phyloP scores from a whole-genome alignment of 2,797 vertebrate genomes.

The Phoebastria nigripes region DNA sequence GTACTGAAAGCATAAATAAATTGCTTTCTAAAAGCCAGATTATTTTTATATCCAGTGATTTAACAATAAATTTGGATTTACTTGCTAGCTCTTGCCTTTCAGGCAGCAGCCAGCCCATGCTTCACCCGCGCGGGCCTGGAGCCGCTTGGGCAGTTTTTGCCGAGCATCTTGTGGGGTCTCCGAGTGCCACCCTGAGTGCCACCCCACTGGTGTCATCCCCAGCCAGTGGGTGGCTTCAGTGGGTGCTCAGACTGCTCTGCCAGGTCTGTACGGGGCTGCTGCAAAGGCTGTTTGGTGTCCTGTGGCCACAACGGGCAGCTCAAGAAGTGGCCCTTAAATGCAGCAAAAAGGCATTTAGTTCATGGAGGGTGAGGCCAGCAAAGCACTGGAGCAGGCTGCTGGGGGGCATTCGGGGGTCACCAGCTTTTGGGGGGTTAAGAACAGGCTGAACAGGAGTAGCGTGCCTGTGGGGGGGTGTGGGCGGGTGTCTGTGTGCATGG shows the following conservation, averaged over 20 bases:
- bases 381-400: background rate
- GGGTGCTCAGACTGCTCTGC: background rate
- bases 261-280: accelerated
- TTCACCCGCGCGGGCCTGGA: background rate
- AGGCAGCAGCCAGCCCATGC: background rate
- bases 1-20: conserved; percentile 49
- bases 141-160: background rate
- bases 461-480: too few relatives aligned
- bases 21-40: conserved; percentile 38
- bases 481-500: too few relatives aligned
- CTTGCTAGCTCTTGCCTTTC: background rate
- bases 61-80: conserved; percentile 23
- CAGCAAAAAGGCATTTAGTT: background rate
- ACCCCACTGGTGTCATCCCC: background rate
- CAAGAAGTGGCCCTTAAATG: background rate
- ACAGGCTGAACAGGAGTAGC: background rate
- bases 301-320: accelerated
- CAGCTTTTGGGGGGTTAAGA: background rate
- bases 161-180: background rate
- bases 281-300: background rate
- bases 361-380: background rate
- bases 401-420: accelerated
- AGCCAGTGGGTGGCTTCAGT: background rate
- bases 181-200: background rate
- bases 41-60: conserved; percentile 28